phyloP scores from a whole-genome alignment of 2,888 invertebrate genomes.

The Parnassius apollo region DNA sequence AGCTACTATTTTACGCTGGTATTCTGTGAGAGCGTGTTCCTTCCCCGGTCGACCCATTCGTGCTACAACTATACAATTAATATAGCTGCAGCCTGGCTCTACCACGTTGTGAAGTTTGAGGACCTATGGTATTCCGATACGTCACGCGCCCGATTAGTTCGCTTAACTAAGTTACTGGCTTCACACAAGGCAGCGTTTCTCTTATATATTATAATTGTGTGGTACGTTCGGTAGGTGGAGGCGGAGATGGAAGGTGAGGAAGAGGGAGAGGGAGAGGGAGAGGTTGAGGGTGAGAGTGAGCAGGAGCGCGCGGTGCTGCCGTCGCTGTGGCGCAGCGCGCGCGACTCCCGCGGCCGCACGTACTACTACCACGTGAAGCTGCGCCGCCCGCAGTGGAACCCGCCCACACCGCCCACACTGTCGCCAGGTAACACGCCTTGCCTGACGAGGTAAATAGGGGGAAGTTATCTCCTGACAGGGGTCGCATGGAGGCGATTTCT shows the following conservation, averaged over 20 bases:
- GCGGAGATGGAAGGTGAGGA: neutral
- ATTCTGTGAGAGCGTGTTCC: too few species aligned
- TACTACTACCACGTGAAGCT: slow-evolving; percentile 95
- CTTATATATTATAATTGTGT: neutral
- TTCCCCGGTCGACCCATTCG: too few species aligned
- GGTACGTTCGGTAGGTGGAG: neutral
- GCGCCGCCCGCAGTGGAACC: slow-evolving; percentile 89
- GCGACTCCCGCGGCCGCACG: slow-evolving; percentile 89
- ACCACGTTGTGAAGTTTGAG: too few species aligned
- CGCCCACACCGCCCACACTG: slow-evolving; percentile 75
- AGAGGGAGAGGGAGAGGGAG: neutral
- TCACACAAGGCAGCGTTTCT: neutral
- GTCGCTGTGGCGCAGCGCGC: slow-evolving; percentile 92
- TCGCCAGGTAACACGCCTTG: slow-evolving; percentile 32
- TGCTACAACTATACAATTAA: too few species aligned
- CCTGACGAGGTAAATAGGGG: too few species aligned
- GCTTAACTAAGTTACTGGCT: too few species aligned
- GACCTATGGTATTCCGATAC: too few species aligned
- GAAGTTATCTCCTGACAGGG: too few species aligned
- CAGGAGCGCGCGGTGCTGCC: slow-evolving; percentile 82
- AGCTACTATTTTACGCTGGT: too few species aligned
- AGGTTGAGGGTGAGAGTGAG: slow-evolving; percentile 36
- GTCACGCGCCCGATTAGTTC: too few species aligned
- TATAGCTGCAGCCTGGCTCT: too few species aligned
- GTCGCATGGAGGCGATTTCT: too few species aligned